phyloP scores from a whole-genome alignment of 2,888 invertebrate species.

The Xanthostigma xanthostigma region DNA sequence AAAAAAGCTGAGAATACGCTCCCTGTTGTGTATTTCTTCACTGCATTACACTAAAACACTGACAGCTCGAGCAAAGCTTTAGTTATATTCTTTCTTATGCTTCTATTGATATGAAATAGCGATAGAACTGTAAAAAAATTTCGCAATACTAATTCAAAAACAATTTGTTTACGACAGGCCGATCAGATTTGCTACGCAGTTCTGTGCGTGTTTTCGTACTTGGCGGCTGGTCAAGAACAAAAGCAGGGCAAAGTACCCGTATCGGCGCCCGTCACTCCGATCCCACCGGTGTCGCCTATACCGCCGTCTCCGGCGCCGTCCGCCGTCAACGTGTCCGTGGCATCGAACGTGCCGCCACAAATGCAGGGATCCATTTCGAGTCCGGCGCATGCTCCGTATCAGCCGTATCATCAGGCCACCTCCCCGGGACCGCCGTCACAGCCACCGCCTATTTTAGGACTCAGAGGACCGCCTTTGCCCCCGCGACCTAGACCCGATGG shows the following conservation, averaged over 20 bases:
- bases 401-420: background rate
- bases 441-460: conserved; percentile 25
- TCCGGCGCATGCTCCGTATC: no score
- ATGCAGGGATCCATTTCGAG: no score
- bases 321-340: conserved; percentile 7
- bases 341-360: background rate
- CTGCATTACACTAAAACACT: no score
- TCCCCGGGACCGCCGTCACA: conserved; percentile 12
- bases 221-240: conserved; percentile 82
- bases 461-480: conserved; percentile 28
- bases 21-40: no score
- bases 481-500: conserved; percentile 39
- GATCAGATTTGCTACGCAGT: conserved; percentile 99
- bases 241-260: conserved; percentile 20
- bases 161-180: conserved; percentile 47
- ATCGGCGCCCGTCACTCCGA: background rate
- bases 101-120: no score
- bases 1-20: no score
- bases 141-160: background rate
- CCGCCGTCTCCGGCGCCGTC: conserved; percentile 12
- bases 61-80: no score
- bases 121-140: no score
- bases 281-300: conserved; percentile 7
- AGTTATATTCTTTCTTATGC: no score
- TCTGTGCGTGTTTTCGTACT: conserved; percentile 96